Evolutionary conservation across 2,797 vertebrate genomes (phyloP).

Genomic region (Xenentodon cancila): DNA sequence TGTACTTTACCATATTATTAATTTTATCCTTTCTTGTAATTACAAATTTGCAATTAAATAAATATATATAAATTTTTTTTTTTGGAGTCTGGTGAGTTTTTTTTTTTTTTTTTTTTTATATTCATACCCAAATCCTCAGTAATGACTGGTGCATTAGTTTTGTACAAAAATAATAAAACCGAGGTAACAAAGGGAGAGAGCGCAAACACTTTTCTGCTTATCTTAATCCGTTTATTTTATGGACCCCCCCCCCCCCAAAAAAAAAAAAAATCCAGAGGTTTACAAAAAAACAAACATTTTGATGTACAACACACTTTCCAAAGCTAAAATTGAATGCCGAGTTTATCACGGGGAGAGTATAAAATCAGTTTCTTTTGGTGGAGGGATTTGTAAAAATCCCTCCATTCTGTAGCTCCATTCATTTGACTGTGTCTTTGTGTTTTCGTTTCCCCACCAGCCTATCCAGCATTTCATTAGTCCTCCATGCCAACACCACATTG

Average conservation of each 20-base stretch:
- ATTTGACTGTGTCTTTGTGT: constrained; percentile 74
- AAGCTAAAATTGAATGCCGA: constrained; percentile 63
- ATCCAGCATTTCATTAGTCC: constrained; percentile 79
- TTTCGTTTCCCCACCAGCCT: constrained; percentile 73
- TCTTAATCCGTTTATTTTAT: constrained; percentile 49
- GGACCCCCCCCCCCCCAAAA: constrained; percentile 44
- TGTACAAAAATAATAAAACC: constrained; percentile 9
- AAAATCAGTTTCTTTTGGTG: constrained; percentile 80
- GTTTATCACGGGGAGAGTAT: constrained; percentile 70
- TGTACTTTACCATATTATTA: constrained; percentile 66
- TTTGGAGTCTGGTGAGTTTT: constrained; percentile 25
- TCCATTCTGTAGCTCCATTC: constrained; percentile 75
- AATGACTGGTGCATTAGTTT: background rate
- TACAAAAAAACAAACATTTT: constrained; percentile 47
- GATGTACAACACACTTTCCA: constrained; percentile 60
- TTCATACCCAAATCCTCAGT: background rate
- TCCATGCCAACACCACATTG: constrained; percentile 76
- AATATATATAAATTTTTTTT: constrained; percentile 9
- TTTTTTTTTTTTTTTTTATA: constrained; percentile 33
- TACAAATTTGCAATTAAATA: constrained; percentile 77
- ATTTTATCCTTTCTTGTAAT: constrained; percentile 69
- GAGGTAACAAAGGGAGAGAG: constrained; percentile 1
- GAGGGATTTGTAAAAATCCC: constrained; percentile 74
- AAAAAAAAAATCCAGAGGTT: constrained; percentile 28
- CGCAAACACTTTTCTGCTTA: constrained; percentile 2